Evolutionary conservation across 2,888 invertebrate species (phyloP), one percentile per base, ranked within the genome.

Genomic region (Scaptomyza cyrtandrae): DNA sequence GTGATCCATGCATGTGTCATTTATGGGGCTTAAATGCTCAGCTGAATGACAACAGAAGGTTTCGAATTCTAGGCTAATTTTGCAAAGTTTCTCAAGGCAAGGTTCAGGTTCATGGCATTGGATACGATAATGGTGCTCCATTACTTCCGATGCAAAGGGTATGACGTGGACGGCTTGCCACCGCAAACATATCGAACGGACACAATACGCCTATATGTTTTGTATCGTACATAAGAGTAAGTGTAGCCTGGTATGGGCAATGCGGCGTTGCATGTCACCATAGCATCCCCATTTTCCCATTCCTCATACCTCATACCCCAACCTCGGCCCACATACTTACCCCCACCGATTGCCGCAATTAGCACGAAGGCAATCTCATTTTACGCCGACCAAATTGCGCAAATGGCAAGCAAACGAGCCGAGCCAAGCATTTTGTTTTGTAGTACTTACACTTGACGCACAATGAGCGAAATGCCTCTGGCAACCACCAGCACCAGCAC

Each of bases 331-430:
- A 57, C 69, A 57, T 63, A 48, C 64, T 55, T 58, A 76, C 67
- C 80, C 75, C 81, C 61, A 70, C 52, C 66, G 68, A 71, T 72
- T 72, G 72, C 71, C 82, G 73, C 88, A 83, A 83, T 83, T 83
- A 83, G 88, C 88, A 79, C 86, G 88, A 79, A 83, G 80, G 80
- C 88, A 88, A 83, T 88, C 82, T 88, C 86, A 82, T 82, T 82
- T 86, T 86, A 88, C 82, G 83, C 80, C 86, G 65, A 82, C 83
- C 83, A 82, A 82, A 83, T 86, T 72, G 86, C 71, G 71, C 79
- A 86, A 88, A 82, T 88, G 76, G 83, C 80, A 83, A 66, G 53
- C 83, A 72, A 75, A 70, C 79, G 75, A 71, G 53, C 64, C 70
- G 72, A 70, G 60, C 59, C 53, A 72, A 67, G 66, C 63, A 69